Percentiles rank a stretch among this genome's conserved stretches.
Conservation (phyloP, 2,797 vertebrate species). For the Allobates femoralis region DNA sequence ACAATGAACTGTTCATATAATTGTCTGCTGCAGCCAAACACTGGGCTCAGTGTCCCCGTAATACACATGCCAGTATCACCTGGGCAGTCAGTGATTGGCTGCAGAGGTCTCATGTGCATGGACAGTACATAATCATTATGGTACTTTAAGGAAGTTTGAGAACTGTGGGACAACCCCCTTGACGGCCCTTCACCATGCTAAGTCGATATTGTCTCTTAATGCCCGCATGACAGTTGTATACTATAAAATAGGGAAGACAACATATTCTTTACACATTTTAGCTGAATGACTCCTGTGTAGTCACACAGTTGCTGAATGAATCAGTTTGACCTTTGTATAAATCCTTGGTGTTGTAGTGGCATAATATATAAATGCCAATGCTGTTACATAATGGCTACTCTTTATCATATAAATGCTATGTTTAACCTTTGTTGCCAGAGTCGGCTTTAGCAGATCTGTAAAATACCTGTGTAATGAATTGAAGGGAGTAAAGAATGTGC, state of each 20-base stretch:
- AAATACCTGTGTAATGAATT: not conserved
- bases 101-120: too few relatives aligned
- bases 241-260: not conserved
- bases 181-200: not conserved
- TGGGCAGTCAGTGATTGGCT: too few relatives aligned
- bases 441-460: not conserved
- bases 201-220: not conserved
- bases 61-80: too few relatives aligned
- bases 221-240: not conserved
- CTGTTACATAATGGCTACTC: not conserved
- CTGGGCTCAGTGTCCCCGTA: too few relatives aligned
- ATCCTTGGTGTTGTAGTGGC: not conserved
- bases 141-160: too few relatives aligned
- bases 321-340: not conserved
- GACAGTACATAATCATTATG: too few relatives aligned
- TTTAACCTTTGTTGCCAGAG: conserved; percentile 12
- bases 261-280: not conserved
- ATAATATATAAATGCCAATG: not conserved
- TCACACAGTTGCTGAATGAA: not conserved
- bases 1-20: too few relatives aligned
- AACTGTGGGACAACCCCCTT: not conserved
- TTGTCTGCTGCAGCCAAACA: too few relatives aligned
- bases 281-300: not conserved
- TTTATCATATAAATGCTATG: not conserved
- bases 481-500: not conserved